These are phyloP conservation scores for Taxidea taxus DNA, from an alignment of 2,113 vertebrate species.

Conservation along the genomic window DNA sequence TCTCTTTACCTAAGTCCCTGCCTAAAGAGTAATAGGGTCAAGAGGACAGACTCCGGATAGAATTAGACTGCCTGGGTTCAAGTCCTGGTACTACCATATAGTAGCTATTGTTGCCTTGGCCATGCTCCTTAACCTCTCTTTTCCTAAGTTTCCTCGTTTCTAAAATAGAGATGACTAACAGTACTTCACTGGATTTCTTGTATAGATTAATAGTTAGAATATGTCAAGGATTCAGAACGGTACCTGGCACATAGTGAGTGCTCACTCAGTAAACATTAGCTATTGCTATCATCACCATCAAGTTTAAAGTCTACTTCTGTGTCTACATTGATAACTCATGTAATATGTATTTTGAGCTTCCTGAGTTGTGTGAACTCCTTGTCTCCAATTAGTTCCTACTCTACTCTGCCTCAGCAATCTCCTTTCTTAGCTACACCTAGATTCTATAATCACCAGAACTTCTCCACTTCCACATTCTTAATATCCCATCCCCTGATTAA, in stretches of 20 bases:
- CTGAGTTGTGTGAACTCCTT: background rate
- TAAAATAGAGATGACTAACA: background rate
- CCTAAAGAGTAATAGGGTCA: background rate
- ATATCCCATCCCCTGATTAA: background rate
- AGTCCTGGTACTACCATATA: background rate
- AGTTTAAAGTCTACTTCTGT: background rate
- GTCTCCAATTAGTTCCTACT: background rate
- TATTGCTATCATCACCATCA: background rate
- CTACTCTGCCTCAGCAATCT: background rate
- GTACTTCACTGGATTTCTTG: background rate
- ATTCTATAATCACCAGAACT: background rate
- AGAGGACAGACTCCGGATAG: background rate
- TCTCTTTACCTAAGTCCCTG: background rate
- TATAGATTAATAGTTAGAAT: background rate
- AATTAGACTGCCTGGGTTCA: background rate
- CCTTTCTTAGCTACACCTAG: background rate
- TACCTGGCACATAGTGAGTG: background rate
- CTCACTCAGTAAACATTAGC: background rate
- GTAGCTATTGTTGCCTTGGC: background rate
- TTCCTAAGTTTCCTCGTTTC: background rate
- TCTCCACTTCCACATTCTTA: background rate
- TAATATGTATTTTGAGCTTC: background rate
- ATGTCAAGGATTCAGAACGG: background rate
- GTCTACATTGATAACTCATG: background rate
- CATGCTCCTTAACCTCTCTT: conserved; percentile 6